Evolutionary conservation across 2,113 vertebrate species (phyloP), one percentile per base, ranked within the genome.

Genomic region (Condylura cristata): DNA sequence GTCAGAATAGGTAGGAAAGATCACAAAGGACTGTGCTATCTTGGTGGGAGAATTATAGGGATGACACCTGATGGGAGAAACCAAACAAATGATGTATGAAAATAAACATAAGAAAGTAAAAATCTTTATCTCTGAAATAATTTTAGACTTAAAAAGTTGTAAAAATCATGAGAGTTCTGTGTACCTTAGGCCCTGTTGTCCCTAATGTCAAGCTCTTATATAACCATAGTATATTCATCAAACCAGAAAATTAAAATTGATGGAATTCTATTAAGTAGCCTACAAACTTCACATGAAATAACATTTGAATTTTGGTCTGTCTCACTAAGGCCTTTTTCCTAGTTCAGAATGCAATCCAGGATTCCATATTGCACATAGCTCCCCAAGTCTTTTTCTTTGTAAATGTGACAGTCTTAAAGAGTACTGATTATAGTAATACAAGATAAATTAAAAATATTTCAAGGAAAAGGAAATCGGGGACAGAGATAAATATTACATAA

Each of bases 381-480:
- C 37, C 46, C 58, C 63, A 46, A 63, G 78, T 44, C 30, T 83
- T 83, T 22, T 53, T 89, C 72, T 71, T 87, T 46, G 90, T 68
- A 63, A 83, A 32, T 26, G 20, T 83, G 22, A 89, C 26, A 78
- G 17, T n/a, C n/a, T n/a, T n/a, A n/a, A n/a, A n/a, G n/a, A n/a
- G n/a, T n/a, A n/a, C n/a, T n/a, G n/a, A n/a, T 51, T 51, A 16
- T 51, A 51, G 48, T 51, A 51, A 7, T 48, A 71, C 60, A 66
- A 65, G 28, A 44, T 76, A 78, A 76, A 53, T 68, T 46, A 56
- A 53, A 88, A 92, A 61, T 18, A 92, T 75, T 86, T 86, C 84
- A 68, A 89, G 51, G n/a, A 74, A 91, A 93, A 60, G 56, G 66
- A 48, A 72, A 66, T 46, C 5, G 71, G n/a, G 26, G 51, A 82